phyloP scores from a whole-genome alignment of 23 tunicate species.

The Styela plicata region DNA sequence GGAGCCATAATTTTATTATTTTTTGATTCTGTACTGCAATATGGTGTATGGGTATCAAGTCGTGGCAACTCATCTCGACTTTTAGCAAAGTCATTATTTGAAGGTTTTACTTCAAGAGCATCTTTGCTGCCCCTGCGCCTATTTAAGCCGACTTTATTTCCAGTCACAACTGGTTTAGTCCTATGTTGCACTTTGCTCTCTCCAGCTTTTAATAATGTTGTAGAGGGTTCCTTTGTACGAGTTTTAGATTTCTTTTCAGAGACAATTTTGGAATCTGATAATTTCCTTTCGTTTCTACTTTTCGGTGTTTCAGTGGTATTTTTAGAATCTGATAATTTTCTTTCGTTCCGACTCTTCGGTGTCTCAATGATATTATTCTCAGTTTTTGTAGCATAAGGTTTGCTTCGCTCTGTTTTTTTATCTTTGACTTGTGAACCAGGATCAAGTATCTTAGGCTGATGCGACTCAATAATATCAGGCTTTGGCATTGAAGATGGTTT shows the following conservation, averaged over 20 bases:
- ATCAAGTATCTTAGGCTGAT: constrained; percentile 38
- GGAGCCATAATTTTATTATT: not conserved
- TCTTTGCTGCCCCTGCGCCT: not conserved
- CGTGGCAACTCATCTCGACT: not conserved
- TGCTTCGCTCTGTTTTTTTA: not conserved
- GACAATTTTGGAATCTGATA: not conserved
- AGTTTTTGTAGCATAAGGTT: not conserved
- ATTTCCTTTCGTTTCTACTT: not conserved
- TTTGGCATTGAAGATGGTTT: constrained; percentile 30
- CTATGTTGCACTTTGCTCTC: too few relatives aligned
- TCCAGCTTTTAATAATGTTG: not conserved
- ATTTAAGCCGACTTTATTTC: not conserved
- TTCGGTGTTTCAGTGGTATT: not conserved
- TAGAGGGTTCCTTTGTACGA: too few relatives aligned
- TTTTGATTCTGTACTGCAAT: not conserved
- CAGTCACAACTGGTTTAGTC: not conserved
- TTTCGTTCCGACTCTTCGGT: not conserved
- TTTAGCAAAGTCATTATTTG: not conserved
- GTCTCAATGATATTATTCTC: not conserved
- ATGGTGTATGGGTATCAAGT: not conserved
- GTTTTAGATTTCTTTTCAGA: not conserved
- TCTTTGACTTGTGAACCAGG: not conserved
- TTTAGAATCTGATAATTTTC: not conserved
- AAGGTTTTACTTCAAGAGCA: not conserved
- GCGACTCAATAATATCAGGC: constrained; percentile 77